Conservation (phyloP, 2,888 invertebrate genomes). For the Cecidostiba fungosa region DNA sequence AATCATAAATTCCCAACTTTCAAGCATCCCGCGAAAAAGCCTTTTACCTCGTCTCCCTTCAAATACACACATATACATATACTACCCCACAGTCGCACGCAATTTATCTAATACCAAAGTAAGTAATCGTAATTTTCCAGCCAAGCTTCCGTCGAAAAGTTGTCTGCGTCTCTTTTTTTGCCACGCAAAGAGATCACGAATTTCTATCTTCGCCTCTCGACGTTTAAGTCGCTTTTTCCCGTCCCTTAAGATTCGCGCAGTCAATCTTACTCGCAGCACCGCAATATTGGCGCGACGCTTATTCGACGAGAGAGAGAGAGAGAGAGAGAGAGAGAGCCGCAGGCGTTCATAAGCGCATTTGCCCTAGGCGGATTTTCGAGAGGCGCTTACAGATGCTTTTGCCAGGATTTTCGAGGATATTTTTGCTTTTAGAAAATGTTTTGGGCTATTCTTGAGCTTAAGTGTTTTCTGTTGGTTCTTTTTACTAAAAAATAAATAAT, state of each 20-base stretch:
- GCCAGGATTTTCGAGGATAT: not conserved
- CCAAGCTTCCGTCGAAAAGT: not conserved
- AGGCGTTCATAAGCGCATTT: constrained; percentile 29
- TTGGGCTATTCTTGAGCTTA: not conserved
- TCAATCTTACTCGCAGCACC: constrained; percentile 30
- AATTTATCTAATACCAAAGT: not conserved
- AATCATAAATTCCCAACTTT: constrained; percentile 40
- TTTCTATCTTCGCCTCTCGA: not conserved
- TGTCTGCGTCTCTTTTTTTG: not conserved
- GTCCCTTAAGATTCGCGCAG: not conserved
- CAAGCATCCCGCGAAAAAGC: constrained; percentile 18
- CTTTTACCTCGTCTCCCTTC: not conserved
- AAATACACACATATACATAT: not conserved
- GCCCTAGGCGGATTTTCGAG: not conserved
- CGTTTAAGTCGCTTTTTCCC: not conserved
- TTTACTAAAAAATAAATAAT: not conserved
- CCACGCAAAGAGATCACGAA: not conserved
- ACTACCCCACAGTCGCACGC: not conserved
- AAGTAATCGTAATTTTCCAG: constrained; percentile 25
- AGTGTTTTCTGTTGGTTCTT: not conserved
- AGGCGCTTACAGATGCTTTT: not conserved
- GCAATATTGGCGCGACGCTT: constrained; percentile 40
- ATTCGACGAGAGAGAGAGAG: constrained; percentile 34
- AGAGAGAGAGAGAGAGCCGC: not conserved
- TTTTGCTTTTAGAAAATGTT: not conserved